These are phyloP conservation scores for Lethenteron camtschaticum DNA, from an alignment of 2,113 vertebrate species.

Conservation along the genomic window DNA sequence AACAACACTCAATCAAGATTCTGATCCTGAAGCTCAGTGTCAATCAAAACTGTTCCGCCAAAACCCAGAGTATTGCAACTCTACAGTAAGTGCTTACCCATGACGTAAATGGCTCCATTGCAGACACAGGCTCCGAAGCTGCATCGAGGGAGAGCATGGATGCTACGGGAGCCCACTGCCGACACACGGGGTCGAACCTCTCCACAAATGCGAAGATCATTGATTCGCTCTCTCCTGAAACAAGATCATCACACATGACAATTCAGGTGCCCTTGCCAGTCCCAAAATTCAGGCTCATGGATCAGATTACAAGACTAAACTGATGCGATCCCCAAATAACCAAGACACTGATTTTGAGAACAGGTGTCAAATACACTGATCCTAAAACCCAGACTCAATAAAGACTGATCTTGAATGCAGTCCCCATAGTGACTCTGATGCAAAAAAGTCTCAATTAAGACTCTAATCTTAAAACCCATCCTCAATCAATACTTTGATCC, in stretches of 20 bases:
- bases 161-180: conserved; percentile 75
- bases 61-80: not conserved
- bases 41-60: not conserved
- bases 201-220: conserved; percentile 97
- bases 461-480: no score
- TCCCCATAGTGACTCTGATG: no score
- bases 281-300: no score
- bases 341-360: no score
- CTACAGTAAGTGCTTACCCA: conserved; percentile 32
- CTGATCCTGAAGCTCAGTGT: not conserved
- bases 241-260: not conserved
- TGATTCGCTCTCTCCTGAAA: conserved; percentile 55
- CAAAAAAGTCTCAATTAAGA: no score
- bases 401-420: no score
- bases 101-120: conserved; percentile 72
- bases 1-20: not conserved
- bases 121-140: conserved; percentile 70
- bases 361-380: no score
- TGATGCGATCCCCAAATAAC: no score
- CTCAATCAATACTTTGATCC: no score
- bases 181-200: conserved; percentile 76
- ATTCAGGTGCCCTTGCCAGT: no score
- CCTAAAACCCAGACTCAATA: no score
- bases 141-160: conserved; percentile 73
- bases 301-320: no score